Percentiles rank a stretch among this genome's conserved stretches.
These are phyloP conservation scores for Heliocidaris erythrogramma DNA, from an alignment of 35 echinoderm and acorn worm species.

Conservation along the genomic window DNA sequence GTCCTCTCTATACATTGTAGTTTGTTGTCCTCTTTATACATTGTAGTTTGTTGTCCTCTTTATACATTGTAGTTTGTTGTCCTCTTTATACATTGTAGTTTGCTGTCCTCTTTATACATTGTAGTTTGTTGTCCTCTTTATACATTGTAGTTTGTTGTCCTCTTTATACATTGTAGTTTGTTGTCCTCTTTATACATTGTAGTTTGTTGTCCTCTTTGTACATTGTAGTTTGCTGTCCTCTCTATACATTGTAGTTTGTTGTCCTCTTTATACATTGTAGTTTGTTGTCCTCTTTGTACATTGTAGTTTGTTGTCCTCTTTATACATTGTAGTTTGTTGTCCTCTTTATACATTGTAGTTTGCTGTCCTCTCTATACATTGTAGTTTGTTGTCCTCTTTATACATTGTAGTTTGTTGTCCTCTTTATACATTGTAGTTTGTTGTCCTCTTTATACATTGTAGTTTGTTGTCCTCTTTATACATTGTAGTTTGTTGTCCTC, in stretches of 20 bases:
- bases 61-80: constrained; percentile 12
- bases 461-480: background rate
- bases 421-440: background rate
- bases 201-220: background rate
- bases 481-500: background rate
- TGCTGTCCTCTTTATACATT: background rate
- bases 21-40: too few relatives aligned
- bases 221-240: background rate
- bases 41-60: background rate
- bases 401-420: too few relatives aligned
- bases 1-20: background rate
- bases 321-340: too few relatives aligned
- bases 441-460: too few relatives aligned
- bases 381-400: background rate
- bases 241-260: constrained; percentile 4
- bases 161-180: background rate
- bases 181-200: too few relatives aligned
- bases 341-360: background rate
- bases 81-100: too few relatives aligned
- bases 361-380: background rate
- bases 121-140: background rate
- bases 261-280: too few relatives aligned
- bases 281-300: background rate
- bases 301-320: background rate
- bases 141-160: too few relatives aligned